phyloP scores from a whole-genome alignment of 30 jellyfish, hydroid and myxozoan species.

The Aurelia aurita region DNA sequence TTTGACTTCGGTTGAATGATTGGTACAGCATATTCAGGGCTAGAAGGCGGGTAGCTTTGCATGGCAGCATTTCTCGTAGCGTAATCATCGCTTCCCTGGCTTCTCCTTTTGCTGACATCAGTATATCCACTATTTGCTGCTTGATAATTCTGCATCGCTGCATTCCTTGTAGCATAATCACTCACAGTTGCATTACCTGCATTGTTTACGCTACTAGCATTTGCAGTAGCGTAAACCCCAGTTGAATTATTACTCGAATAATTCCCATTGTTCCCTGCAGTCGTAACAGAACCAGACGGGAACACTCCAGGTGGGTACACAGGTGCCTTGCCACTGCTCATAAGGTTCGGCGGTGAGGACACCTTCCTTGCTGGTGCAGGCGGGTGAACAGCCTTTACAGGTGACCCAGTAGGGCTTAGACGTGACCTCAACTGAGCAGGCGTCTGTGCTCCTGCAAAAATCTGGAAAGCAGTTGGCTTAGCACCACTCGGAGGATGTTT shows the following conservation, averaged over 20 bases:
- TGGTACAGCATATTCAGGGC: conserved; percentile 76
- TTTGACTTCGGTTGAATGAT: conserved; percentile 26
- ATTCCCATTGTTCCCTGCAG: not conserved
- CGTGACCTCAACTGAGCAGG: conserved; percentile 81
- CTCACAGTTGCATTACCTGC: not conserved
- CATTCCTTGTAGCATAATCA: not conserved
- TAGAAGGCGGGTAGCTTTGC: conserved; percentile 5
- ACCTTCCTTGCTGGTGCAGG: conserved; percentile 59
- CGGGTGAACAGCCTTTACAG: conserved; percentile 66
- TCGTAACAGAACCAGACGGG: not conserved
- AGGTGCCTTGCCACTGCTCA: conserved; percentile 25
- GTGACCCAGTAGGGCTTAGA: conserved; percentile 92
- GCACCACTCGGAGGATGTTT: conserved; percentile 61
- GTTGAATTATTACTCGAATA: not conserved
- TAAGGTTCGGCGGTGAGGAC: conserved; percentile 71
- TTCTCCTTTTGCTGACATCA: not conserved
- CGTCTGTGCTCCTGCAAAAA: conserved; percentile 67
- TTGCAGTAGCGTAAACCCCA: not conserved
- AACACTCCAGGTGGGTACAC: conserved; percentile 11
- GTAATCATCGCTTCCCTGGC: conserved; percentile 11
- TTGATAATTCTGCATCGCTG: not conserved
- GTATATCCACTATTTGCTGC: not conserved
- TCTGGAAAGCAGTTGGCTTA: conserved; percentile 79
- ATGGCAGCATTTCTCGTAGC: conserved; percentile 37
- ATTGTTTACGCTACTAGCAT: not conserved